A percentile compares a stretch with the other conserved stretches of the same genome.
Evolutionary conservation across 92 coral and sea anemone genomes (phyloP).

Genomic region (Umimayanthus chanpuru): DNA sequence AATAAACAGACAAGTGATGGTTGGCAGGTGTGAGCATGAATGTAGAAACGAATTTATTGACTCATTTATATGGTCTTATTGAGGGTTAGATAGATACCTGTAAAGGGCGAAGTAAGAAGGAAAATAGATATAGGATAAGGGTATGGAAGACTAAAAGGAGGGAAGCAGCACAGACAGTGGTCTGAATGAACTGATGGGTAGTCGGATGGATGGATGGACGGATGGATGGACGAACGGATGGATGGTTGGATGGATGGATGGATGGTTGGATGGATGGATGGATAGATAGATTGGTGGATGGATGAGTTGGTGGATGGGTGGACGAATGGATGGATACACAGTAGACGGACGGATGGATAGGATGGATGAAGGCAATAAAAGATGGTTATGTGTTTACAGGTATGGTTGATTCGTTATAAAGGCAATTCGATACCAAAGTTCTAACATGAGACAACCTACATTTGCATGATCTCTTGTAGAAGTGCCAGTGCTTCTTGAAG

Average conservation of each 20-base stretch:
- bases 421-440: neutral
- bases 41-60: neutral
- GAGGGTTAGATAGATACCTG: neutral
- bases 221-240: neutral
- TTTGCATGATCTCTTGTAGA: conserved; percentile 67
- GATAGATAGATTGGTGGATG: neutral
- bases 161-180: neutral
- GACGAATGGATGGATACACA: neutral
- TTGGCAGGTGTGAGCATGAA: too few relatives aligned
- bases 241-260: neutral
- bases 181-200: neutral
- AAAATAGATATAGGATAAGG: neutral
- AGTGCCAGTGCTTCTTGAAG: conserved; percentile 73
- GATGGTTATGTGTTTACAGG: neutral
- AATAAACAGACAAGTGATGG: too few relatives aligned
- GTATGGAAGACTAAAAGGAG: too few relatives aligned
- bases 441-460: conserved; percentile 54
- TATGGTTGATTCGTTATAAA: too few relatives aligned
- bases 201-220: neutral
- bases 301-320: neutral
- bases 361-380: neutral
- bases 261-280: neutral
- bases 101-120: too few relatives aligned
- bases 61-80: too few relatives aligned
- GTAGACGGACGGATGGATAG: neutral